Evolutionary conservation across 2,113 vertebrate genomes (phyloP).

Genomic region (Ochotona princeps): DNA sequence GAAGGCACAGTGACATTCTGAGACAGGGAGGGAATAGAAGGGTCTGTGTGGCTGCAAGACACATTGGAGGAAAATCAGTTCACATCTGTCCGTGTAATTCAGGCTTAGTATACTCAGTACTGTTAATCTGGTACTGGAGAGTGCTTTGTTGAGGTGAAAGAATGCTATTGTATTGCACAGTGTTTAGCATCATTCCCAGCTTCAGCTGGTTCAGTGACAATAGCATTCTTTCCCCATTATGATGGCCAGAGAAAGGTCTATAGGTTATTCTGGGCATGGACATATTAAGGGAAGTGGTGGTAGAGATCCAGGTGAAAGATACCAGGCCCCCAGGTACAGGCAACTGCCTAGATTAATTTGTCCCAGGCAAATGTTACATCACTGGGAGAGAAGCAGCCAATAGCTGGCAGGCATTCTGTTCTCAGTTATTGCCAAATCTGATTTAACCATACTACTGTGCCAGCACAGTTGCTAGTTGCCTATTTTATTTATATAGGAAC

Average conservation of each 20-base stretch:
- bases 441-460: no score
- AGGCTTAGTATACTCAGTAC: not conserved
- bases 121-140: not conserved
- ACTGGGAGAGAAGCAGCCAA: no score
- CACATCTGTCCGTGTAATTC: not conserved
- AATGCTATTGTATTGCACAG: fast-evolving
- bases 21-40: not conserved
- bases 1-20: not conserved
- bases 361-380: no score
- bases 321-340: no score
- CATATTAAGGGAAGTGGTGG: not conserved
- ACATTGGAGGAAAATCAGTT: no score
- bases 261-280: not conserved
- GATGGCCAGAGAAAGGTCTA: not conserved
- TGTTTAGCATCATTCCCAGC: not conserved
- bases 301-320: not conserved
- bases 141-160: not conserved
- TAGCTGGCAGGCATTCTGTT: no score
- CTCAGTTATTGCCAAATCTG: no score
- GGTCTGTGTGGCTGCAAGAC: not conserved
- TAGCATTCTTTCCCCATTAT: not conserved
- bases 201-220: not conserved
- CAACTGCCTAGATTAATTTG: no score
- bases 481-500: no score
- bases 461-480: no score